Evolutionary conservation across 2,888 invertebrate species (phyloP).

Genomic region (Cataglyphis livida): DNA sequence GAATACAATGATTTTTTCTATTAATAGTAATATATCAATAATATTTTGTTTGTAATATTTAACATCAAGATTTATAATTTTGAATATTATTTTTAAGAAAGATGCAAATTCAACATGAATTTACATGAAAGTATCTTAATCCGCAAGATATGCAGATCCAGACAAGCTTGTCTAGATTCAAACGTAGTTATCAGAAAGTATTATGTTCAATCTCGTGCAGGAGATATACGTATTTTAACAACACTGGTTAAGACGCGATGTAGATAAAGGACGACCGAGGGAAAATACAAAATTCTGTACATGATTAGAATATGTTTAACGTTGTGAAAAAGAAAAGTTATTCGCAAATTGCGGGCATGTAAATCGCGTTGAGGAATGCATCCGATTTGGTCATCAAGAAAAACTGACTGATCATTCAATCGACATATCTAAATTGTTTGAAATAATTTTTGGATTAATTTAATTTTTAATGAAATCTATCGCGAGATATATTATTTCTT

Average conservation of each 20-base stretch:
- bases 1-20: neutral
- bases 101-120: neutral
- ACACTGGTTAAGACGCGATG: neutral
- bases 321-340: neutral
- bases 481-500: neutral
- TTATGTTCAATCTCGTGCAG: neutral
- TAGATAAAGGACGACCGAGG: constrained; percentile 50
- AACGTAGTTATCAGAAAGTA: neutral
- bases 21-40: neutral
- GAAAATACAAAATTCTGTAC: constrained; percentile 41
- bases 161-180: neutral
- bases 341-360: neutral
- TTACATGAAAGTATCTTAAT: neutral
- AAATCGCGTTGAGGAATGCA: constrained; percentile 24
- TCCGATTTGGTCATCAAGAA: constrained; percentile 42
- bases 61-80: neutral
- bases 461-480: neutral
- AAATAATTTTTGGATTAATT: neutral
- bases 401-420: neutral
- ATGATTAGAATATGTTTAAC: constrained; percentile 5
- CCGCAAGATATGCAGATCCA: neutral
- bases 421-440: neutral
- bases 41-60: neutral
- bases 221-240: constrained; percentile 30
- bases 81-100: neutral